These are phyloP conservation scores for Calvadosia cruxmelitensis DNA, from an alignment of 30 jellyfish, hydroid and myxozoan genomes.

Conservation along the genomic window DNA sequence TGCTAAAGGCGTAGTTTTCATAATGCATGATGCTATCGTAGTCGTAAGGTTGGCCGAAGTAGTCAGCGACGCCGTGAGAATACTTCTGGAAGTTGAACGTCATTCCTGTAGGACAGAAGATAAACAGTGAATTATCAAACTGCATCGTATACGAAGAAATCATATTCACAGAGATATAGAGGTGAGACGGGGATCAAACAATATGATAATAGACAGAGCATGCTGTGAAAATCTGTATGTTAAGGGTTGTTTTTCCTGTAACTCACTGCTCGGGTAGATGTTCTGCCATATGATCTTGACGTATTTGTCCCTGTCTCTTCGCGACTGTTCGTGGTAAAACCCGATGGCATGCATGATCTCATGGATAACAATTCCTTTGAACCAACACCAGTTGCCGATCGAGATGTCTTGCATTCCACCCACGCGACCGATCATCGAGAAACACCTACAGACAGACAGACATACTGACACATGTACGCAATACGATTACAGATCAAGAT, in stretches of 20 bases:
- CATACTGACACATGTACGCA: neutral
- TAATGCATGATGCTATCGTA: conserved; percentile 44
- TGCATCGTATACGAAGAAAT: too few relatives aligned
- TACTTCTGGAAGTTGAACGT: conserved; percentile 24
- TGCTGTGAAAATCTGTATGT: neutral
- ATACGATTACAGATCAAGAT: too few relatives aligned
- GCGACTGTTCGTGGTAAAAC: conserved; percentile 28
- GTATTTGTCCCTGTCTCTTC: conserved; percentile 19
- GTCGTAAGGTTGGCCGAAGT: conserved; percentile 33
- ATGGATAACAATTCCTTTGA: neutral
- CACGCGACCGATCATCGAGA: conserved; percentile 3
- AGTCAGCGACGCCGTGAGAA: conserved; percentile 48
- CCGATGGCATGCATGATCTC: conserved; percentile 8
- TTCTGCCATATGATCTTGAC: conserved; percentile 21
- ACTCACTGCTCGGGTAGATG: conserved; percentile 7
- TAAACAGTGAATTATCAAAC: too few relatives aligned
- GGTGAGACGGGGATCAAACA: too few relatives aligned
- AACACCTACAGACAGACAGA: conserved; percentile 8
- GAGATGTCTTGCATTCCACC: conserved; percentile 25
- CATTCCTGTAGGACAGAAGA: neutral
- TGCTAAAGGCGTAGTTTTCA: conserved; percentile 17
- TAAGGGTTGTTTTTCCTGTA: neutral
- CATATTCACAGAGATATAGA: neutral
- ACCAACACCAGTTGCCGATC: conserved; percentile 5
- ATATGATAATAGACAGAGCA: too few relatives aligned